Evolutionary conservation across 2,113 vertebrate genomes (phyloP), one percentile per base, ranked within the genome.

Genomic region (Hydrochoerus hydrochaeris): DNA sequence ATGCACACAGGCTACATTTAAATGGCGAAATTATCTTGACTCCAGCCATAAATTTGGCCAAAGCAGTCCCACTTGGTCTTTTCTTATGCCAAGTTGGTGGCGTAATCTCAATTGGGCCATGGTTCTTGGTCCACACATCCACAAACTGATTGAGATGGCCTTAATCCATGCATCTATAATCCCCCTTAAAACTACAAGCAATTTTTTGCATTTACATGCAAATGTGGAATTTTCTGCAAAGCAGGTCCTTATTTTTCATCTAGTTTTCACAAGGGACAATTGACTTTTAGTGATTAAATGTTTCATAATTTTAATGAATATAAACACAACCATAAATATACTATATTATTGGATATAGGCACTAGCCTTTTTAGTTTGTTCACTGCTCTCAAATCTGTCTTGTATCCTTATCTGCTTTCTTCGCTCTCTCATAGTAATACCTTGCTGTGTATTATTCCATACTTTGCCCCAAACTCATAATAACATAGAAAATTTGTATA

Each of bases 131-230:
- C 4, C 35, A 63, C 9, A 41, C 5, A 14, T 6, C 19, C 38
- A 63, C 20, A 41, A 2, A 2, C 3, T 49, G 20, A 32, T 57
- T 38, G 44, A 73, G 46, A 90, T 7, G 22, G n/a, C 38, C 20
- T 71, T 82, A 16, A 35, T 62, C 9, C 5, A 41, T 5, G 20
- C 41, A 38, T 88, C 54, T 90, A 5, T 11, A 87, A 84, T 32
- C 2, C 28, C 52, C 20, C 28, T 84, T 75, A 46, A 75, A 91
- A 81, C 24, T 24, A 54, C 19, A 75, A 13, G 35, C 16, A 81
- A n/a, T 67, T 24, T 54, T 88, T 88, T 85, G 44, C 57, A 57
- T 96, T 26, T 86, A 4, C 62, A 54, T 58, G 49, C 16, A 93
- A 85, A 63, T 85, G 30, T 32, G 19, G 32, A 30, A 52, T 85